Evolutionary conservation across 2,888 invertebrate genomes (phyloP).

Genomic region (Cheilosia vulpina): DNA sequence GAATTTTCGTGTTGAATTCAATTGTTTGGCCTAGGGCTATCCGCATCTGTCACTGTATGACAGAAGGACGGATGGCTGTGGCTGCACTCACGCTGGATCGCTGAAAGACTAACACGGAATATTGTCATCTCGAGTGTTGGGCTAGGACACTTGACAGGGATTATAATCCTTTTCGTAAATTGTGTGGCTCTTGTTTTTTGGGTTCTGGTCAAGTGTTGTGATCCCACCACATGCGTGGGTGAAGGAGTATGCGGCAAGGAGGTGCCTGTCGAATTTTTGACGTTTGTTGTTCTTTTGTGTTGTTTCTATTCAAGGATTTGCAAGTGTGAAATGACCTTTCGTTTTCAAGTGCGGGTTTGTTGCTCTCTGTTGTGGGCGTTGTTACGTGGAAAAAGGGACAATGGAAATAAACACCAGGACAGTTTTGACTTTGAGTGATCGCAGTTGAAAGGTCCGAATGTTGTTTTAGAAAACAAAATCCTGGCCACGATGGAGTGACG

Average conservation of each 20-base stretch:
- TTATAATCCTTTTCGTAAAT: slow-evolving; percentile 70
- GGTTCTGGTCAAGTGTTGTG: slow-evolving; percentile 37
- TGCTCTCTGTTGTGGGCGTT: slow-evolving; percentile 19
- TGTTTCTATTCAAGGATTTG: slow-evolving; percentile 25
- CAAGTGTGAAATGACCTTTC: slow-evolving; percentile 50
- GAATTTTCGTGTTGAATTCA: slow-evolving; percentile 5
- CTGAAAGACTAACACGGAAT: slow-evolving; percentile 71
- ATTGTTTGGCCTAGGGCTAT: slow-evolving; percentile 32
- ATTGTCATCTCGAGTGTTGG: slow-evolving; percentile 71
- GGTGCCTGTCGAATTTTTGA: slow-evolving; percentile 45
- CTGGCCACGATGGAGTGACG: background rate
- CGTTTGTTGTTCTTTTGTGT: slow-evolving; percentile 38
- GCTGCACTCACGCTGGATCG: background rate
- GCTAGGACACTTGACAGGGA: slow-evolving; percentile 60
- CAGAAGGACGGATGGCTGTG: slow-evolving; percentile 30
- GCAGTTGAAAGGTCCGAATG: background rate
- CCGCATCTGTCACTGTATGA: slow-evolving; percentile 50
- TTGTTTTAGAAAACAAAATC: background rate
- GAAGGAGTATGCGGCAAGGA: background rate
- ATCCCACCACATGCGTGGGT: slow-evolving; percentile 48
- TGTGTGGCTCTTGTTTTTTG: background rate
- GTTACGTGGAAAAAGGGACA: slow-evolving; percentile 26
- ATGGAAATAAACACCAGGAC: background rate
- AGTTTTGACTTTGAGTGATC: slow-evolving; percentile 15
- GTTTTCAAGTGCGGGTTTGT: background rate